A percentile compares a stretch with the other conserved stretches of the same genome.
These are phyloP conservation scores for Telenomus remus DNA, from an alignment of 1,140 invertebrate species.

Conservation along the genomic window DNA sequence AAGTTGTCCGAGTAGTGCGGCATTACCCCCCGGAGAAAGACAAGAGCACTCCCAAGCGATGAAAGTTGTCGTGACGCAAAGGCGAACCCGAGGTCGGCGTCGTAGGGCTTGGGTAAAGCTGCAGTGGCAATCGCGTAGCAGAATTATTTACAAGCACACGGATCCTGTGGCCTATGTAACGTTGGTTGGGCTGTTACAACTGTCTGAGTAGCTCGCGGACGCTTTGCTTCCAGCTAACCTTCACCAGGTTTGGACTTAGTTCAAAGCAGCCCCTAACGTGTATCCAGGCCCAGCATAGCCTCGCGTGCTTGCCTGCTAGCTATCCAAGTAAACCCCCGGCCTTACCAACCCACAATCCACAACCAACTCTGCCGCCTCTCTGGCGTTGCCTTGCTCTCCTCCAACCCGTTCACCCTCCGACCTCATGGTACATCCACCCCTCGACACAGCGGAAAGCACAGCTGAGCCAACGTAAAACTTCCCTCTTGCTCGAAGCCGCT, in stretches of 20 bases:
- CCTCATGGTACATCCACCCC: conserved; percentile 65
- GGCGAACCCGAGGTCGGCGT: conserved; percentile 11
- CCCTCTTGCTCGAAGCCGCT: conserved; percentile 20
- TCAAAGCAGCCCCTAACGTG: conserved; percentile 61
- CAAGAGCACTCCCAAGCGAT: conserved; percentile 11
- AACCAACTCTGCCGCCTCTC: conserved; percentile 37
- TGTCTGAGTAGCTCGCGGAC: conserved; percentile 64
- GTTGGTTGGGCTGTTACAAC: conserved; percentile 66
- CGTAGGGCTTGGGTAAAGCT: conserved; percentile 60
- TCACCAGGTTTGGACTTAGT: conserved; percentile 68
- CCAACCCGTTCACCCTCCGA: conserved; percentile 9
- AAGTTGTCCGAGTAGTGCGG: conserved; percentile 26
- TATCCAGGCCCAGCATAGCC: conserved; percentile 63
- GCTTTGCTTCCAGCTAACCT: conserved; percentile 65
- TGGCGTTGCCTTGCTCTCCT: background rate
- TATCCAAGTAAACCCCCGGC: conserved; percentile 64
- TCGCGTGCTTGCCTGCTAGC: conserved; percentile 67
- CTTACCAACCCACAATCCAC: conserved; percentile 41
- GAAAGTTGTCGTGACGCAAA: conserved; percentile 15
- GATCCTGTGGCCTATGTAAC: conserved; percentile 64
- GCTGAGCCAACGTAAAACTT: conserved; percentile 69
- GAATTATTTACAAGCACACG: conserved; percentile 73
- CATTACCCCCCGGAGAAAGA: conserved; percentile 19
- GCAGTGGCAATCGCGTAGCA: conserved; percentile 67
- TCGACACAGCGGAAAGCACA: conserved; percentile 68